Evolutionary conservation across 2,797 vertebrate genomes (phyloP).

Genomic region (Staurois parvus): DNA sequence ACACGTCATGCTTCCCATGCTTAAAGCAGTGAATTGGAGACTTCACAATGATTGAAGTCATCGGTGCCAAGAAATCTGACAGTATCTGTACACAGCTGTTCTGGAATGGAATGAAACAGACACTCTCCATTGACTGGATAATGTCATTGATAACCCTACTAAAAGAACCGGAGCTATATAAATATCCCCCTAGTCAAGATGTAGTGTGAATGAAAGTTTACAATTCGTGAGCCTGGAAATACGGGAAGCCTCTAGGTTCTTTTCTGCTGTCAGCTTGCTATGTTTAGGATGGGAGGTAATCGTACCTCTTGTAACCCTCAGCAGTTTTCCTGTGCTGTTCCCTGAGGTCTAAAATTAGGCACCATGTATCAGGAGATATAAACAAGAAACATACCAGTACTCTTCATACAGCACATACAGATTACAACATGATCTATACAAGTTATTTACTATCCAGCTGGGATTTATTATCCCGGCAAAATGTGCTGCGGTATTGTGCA

Average conservation of each 20-base stretch:
- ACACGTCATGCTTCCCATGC: neutral
- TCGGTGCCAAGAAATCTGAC: neutral
- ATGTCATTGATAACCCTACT: neutral
- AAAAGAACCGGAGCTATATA: neutral
- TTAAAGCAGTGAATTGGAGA: too few relatives aligned
- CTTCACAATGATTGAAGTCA: neutral
- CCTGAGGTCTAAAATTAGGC: constrained; percentile 37
- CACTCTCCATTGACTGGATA: neutral
- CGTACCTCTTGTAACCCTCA: constrained; percentile 41
- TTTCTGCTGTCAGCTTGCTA: constrained; percentile 23
- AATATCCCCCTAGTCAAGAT: neutral
- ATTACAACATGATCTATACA: neutral
- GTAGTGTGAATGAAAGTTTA: neutral
- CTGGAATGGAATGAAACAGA: neutral
- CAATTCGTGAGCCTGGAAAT: neutral
- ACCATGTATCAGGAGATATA: constrained; percentile 34
- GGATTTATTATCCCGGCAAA: too few relatives aligned
- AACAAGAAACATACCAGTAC: constrained; percentile 19
- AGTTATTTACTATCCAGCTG: too few relatives aligned
- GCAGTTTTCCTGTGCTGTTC: constrained; percentile 45
- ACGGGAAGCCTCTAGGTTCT: neutral
- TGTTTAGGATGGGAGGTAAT: constrained; percentile 51
- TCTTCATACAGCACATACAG: neutral
- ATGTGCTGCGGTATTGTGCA: too few relatives aligned
- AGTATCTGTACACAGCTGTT: neutral